Evolutionary conservation across 2,888 invertebrate genomes (phyloP).

Genomic region (Troides aeacus): DNA sequence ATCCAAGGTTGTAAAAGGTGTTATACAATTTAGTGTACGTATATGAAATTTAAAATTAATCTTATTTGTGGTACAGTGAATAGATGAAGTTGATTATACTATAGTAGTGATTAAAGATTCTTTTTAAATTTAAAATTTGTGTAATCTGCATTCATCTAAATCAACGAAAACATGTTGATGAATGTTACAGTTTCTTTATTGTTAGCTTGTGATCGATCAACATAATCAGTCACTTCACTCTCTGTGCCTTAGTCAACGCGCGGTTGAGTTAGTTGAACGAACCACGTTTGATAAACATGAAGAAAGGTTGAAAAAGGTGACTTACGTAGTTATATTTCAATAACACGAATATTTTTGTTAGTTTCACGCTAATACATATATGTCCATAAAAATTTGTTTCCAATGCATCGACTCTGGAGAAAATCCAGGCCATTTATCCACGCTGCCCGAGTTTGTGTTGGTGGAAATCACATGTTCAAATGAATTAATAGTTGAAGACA

Average conservation of each 20-base stretch:
- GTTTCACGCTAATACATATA: too few species aligned
- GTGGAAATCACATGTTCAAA: too few species aligned
- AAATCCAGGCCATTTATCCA: too few species aligned
- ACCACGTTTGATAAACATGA: conserved; percentile 43
- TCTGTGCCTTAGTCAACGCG: not conserved
- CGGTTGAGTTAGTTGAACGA: conserved; percentile 46
- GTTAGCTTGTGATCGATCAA: conserved; percentile 11
- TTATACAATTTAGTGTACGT: not conserved
- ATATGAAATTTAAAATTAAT: not conserved
- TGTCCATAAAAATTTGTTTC: too few species aligned
- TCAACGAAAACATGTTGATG: not conserved
- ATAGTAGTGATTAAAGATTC: too few species aligned
- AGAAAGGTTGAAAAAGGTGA: conserved; percentile 48
- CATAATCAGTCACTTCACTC: conserved; percentile 15
- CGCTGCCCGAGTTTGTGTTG: too few species aligned
- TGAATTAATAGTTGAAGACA: too few species aligned
- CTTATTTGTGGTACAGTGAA: not conserved
- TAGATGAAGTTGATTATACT: not conserved
- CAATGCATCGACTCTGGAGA: too few species aligned
- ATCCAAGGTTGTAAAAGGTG: not conserved
- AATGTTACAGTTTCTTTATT: not conserved
- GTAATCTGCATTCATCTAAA: not conserved
- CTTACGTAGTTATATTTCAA: conserved; percentile 4
- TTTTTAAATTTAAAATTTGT: too few species aligned
- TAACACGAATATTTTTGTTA: not conserved